Evolutionary conservation across 2,797 vertebrate species (phyloP), one percentile per base, ranked within the genome.

Genomic region (Fistularia tabacaria): DNA sequence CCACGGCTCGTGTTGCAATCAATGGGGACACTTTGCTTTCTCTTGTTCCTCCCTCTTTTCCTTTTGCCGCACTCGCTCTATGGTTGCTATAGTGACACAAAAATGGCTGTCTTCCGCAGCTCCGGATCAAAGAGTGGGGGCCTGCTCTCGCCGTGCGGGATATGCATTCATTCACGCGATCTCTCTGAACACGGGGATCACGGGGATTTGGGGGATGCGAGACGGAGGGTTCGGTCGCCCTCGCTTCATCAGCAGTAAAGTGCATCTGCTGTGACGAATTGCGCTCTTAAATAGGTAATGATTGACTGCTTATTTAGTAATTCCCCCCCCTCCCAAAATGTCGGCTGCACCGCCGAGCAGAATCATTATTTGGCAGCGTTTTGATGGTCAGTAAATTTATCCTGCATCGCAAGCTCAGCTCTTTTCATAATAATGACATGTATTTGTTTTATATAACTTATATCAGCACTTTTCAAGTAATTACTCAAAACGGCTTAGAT

Each of bases 21-120:
- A 84, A 87, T 88, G 81, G 63, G 60, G 74, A 69, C 64, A 36
- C 40, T 47, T 49, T 51, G 36, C n/a, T 56, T 49, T 56, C 46
- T 64, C 11, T 37, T 73, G 38, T 52, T 66, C 59, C 67, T 71
- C 69, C 71, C 68, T 54, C 58, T 53, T 51, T 65, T 36, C 8
- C 54, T 67, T 57, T 66, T 44, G 37, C 41, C 76, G 49, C 68
- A 63, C 57, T 64, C 67, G 62, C 71, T 61, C 74, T 80, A 51
- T 8, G 56, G 91, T 92, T 91, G 87, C 86, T 79, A 92, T 92
- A 76, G 90, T 74, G 77, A 92, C 36, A 44, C 70, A 79, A 88
- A 25, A 87, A 87, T 85, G 81, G 79, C 75, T 80, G 74, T 69
- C 66, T 79, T 88, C 65, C 86, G 80, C 84, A 71, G 75, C 62